Base-by-base conservation (phyloP, 2,888 invertebrate species). In the Drosophila kuntzei region DNA sequence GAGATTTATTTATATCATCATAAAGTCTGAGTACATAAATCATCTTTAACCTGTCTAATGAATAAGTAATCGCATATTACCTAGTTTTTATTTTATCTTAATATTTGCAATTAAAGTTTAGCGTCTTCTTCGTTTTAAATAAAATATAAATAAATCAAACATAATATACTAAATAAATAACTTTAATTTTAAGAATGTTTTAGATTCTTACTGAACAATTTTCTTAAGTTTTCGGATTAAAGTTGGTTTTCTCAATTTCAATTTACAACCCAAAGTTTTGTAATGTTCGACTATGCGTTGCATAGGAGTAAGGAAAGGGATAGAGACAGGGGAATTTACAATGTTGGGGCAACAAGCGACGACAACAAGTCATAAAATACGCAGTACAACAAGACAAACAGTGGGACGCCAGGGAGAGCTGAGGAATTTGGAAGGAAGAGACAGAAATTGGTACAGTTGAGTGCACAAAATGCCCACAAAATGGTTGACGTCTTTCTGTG, bases 351-450 rank as follows among this genome's bases (percentile, higher is more conserved):
- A 70, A 73, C 58, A 71, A 70, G 66, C 71, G 46, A 55, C 62
- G 54, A 59, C 65, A 65, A 68, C 79, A 80, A 78, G 82, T 81
- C 74, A 87, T 83, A 85, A 87, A 87, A 70, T 74, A 79, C 76
- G 79, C 68, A 76, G 50, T 32, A 79, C 57, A 78, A 78, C 76
- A 74, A 63, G 68, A 60, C 66, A 69, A 79, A 63, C 66, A 71
- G 14, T 57, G 29, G 27, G 44, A 34, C 3, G 39, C n/a, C 43
- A 32, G 39, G 36, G 37, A 7, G 14, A 14, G n/a, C 34, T 27
- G n/a, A 11, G 51, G 27, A 11, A 16, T 11, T 8, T 11, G 27
- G 27, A 12, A 12, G 9, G 9, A 16, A 43, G 50, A 47, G 72
- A 65, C 61, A 68, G 59, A 74, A 74, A 71, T 59, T 81, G 68